A percentile compares a stretch with the other conserved stretches of the same genome.
Conservation (phyloP, 2,888 invertebrate genomes). For the Tyria jacobaeae region DNA sequence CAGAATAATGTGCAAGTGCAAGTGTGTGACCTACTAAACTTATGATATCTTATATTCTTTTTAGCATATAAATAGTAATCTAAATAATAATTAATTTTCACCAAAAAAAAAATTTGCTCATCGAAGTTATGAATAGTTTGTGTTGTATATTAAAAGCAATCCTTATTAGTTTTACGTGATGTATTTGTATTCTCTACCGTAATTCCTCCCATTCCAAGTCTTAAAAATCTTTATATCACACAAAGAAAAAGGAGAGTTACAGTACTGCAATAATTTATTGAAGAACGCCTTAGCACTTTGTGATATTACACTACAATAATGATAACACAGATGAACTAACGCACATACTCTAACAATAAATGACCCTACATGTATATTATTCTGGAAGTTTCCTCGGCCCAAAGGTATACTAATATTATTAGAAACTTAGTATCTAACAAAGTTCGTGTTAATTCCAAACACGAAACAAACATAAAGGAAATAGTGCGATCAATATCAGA, state of each 20-base stretch:
- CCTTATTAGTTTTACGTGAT: too few relatives aligned
- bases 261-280: constrained; percentile 7
- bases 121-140: too few relatives aligned
- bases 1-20: too few relatives aligned
- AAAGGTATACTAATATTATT: constrained; percentile 3
- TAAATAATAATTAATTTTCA: too few relatives aligned
- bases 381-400: constrained; percentile 12
- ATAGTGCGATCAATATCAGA: constrained; percentile 11
- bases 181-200: too few relatives aligned
- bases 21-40: too few relatives aligned
- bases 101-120: too few relatives aligned
- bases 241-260: not conserved
- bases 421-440: constrained; percentile 16
- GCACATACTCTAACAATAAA: constrained; percentile 5
- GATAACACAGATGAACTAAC: constrained; percentile 1
- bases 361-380: constrained; percentile 7
- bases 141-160: too few relatives aligned
- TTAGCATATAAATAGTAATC: too few relatives aligned
- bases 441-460: constrained; percentile 15
- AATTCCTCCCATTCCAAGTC: too few relatives aligned
- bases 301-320: constrained; percentile 7
- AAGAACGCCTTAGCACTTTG: constrained; percentile 11
- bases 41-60: too few relatives aligned
- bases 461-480: constrained; percentile 11
- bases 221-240: constrained; percentile 6